These are phyloP conservation scores for Haplotaxodon microlepis DNA, from an alignment of 2,113 vertebrate genomes.

Conservation along the genomic window DNA sequence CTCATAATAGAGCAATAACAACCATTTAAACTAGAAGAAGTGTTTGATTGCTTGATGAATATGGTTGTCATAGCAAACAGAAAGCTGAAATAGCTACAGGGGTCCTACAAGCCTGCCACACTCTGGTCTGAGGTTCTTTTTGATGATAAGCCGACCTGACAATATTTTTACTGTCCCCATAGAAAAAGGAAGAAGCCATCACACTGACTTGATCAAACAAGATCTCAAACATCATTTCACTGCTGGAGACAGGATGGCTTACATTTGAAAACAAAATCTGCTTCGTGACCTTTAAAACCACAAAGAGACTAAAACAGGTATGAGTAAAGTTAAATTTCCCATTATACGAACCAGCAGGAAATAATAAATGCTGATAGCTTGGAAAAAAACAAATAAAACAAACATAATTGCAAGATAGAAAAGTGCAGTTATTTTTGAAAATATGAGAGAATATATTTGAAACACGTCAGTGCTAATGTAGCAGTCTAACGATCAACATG, in stretches of 20 bases:
- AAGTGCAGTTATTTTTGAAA: neutral
- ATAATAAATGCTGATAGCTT: neutral
- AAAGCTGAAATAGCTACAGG: neutral
- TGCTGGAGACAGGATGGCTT: neutral
- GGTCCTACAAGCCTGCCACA: neutral
- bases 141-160: conserved; percentile 35
- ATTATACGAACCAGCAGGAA: neutral
- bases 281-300: neutral
- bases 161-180: conserved; percentile 4
- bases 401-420: neutral
- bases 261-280: neutral
- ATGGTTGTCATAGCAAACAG: conserved; percentile 1
- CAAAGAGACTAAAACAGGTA: neutral
- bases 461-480: neutral
- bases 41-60: neutral
- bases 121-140: neutral
- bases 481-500: neutral
- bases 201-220: conserved; percentile 4
- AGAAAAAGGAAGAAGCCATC: conserved; percentile 7
- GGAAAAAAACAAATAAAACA: neutral
- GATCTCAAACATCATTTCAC: conserved; percentile 1
- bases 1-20: neutral
- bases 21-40: neutral
- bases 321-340: neutral
- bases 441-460: neutral